Evolutionary conservation across 2,113 vertebrate genomes (phyloP).

Genomic region (Melozone crissalis): DNA sequence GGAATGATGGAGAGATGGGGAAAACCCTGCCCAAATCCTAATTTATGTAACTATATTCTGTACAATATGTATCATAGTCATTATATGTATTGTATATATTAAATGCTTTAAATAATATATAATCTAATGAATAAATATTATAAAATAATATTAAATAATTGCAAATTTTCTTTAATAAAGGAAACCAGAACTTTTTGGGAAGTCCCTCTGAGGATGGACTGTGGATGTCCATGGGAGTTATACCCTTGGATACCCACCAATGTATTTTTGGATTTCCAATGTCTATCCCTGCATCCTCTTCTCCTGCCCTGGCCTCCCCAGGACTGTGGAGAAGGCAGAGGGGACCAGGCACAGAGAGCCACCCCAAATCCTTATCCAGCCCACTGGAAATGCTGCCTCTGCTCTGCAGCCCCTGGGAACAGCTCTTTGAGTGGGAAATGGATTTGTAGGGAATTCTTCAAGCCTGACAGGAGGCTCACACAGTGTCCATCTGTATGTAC

Average conservation of each 20-base stretch:
- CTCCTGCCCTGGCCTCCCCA: no score
- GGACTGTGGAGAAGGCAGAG: background rate
- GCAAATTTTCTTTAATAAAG: no score
- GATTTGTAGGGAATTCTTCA: background rate
- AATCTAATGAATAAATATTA: no score
- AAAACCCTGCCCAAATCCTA: no score
- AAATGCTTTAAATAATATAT: no score
- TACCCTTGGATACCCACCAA: background rate
- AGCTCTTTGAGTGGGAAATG: background rate
- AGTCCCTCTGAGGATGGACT: accelerated
- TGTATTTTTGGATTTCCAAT: no score
- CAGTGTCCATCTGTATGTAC: background rate
- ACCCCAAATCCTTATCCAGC: background rate
- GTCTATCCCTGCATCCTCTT: no score
- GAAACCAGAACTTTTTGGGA: background rate
- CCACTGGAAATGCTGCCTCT: background rate
- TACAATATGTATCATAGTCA: no score
- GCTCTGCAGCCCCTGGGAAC: background rate
- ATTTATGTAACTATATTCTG: no score
- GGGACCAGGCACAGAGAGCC: background rate
- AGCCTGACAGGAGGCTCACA: background rate
- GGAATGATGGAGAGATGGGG: background rate
- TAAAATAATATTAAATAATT: no score
- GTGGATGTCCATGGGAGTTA: background rate
- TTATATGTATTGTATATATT: no score